These are phyloP conservation scores for Blastobasis adustella DNA, from an alignment of 2,888 invertebrate species.

Conservation along the genomic window DNA sequence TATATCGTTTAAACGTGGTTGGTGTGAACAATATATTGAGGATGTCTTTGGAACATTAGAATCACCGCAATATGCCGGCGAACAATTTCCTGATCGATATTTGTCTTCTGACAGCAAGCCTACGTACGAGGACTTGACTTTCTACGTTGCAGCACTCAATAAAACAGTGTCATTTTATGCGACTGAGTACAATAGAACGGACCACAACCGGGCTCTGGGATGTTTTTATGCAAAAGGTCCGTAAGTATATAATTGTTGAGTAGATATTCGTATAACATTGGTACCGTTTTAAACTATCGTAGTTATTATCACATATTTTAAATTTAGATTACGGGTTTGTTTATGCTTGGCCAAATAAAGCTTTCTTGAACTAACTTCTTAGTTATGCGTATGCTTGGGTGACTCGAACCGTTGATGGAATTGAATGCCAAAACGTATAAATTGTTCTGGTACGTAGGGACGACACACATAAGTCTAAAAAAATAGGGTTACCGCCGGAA, in stretches of 20 bases:
- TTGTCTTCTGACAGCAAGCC: constrained; percentile 10
- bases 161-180: constrained; percentile 11
- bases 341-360: background rate
- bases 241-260: background rate
- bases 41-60: too few species aligned
- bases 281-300: background rate
- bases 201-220: constrained; percentile 13
- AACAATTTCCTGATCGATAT: constrained; percentile 17
- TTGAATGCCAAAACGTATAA: too few species aligned
- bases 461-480: too few species aligned
- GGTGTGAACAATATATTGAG: too few species aligned
- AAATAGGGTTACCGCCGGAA: too few species aligned
- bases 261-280: background rate
- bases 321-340: background rate
- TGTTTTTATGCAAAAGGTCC: constrained; percentile 17
- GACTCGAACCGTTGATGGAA: too few species aligned
- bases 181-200: constrained; percentile 13
- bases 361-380: background rate
- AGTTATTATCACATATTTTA: too few species aligned
- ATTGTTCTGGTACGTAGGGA: too few species aligned
- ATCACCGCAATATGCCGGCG: constrained; percentile 11
- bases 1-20: too few species aligned
- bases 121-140: constrained; percentile 6
- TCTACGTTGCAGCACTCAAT: constrained; percentile 9
- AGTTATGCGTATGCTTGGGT: too few species aligned